Percentiles rank a stretch among this genome's conserved stretches.
Evolutionary conservation across 2,113 vertebrate species (phyloP).

Genomic region (Pteropus alecto): DNA sequence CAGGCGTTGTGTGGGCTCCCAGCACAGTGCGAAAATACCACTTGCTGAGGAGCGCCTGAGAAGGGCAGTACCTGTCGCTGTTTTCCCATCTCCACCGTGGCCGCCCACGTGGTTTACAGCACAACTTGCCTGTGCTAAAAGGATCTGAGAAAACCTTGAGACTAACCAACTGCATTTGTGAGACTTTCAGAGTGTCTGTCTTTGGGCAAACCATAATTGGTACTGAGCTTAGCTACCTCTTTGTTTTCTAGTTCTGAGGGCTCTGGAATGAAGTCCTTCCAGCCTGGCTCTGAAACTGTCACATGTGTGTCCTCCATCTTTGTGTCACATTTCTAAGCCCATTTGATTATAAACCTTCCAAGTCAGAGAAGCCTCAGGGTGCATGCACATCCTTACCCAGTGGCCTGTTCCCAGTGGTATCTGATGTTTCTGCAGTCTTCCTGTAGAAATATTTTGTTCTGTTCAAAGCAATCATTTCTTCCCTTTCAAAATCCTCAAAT

Average conservation of each 20-base stretch:
- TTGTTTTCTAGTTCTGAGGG: not conserved
- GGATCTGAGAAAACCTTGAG: not conserved
- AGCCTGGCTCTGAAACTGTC: not conserved
- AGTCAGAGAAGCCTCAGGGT: not conserved
- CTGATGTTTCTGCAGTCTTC: conserved; percentile 43
- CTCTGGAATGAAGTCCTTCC: not conserved
- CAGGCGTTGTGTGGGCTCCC: conserved; percentile 79
- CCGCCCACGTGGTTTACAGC: not conserved
- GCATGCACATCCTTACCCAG: not conserved
- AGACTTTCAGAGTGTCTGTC: not conserved
- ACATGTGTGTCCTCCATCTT: not conserved
- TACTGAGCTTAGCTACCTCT: not conserved
- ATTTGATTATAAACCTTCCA: not conserved
- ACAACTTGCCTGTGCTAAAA: not conserved
- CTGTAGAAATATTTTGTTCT: conserved; percentile 12
- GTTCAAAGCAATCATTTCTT: conserved; percentile 54
- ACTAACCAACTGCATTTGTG: fast-evolving
- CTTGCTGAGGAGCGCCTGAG: conserved; percentile 71
- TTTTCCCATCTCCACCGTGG: not conserved
- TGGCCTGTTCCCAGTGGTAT: not conserved
- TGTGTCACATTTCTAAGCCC: not conserved
- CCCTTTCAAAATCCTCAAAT: conserved; percentile 45
- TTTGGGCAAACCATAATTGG: not conserved
- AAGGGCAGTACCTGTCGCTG: not conserved
- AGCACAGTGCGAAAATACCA: conserved; percentile 71